phyloP scores from a whole-genome alignment of 2,888 invertebrate species.

The Parnassius glacialis region DNA sequence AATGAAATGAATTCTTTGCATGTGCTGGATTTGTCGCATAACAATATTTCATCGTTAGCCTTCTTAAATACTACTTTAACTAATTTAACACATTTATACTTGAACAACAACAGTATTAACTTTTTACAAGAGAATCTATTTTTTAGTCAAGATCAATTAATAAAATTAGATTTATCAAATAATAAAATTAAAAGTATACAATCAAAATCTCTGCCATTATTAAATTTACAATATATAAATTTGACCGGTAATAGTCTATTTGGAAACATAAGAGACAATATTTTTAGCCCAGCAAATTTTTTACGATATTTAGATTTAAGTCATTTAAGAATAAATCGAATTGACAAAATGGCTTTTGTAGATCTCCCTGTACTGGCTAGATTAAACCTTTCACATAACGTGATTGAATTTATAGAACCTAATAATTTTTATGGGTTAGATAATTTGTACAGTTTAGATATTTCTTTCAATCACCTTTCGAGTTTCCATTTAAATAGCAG shows the following conservation, averaged over 20 bases:
- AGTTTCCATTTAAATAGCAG: slow-evolving; percentile 43
- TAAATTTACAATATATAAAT: slow-evolving; percentile 57
- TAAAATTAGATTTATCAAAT: slow-evolving; percentile 54
- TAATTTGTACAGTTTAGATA: slow-evolving; percentile 61
- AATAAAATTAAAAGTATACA: slow-evolving; percentile 55
- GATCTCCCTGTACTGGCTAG: slow-evolving; percentile 55
- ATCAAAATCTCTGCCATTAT: slow-evolving; percentile 51
- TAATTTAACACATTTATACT: slow-evolving; percentile 51
- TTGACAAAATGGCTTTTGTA: slow-evolving; percentile 52
- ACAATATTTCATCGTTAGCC: slow-evolving; percentile 44
- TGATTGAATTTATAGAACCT: slow-evolving; percentile 46
- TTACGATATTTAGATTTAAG: slow-evolving; percentile 59
- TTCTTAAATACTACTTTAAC: slow-evolving; percentile 47
- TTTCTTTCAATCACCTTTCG: slow-evolving; percentile 55
- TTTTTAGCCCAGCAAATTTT: slow-evolving; percentile 57
- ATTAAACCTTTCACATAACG: slow-evolving; percentile 61
- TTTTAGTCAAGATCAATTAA: slow-evolving; percentile 45
- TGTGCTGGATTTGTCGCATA: slow-evolving; percentile 57
- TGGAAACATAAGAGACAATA: slow-evolving; percentile 45
- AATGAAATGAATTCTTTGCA: slow-evolving; percentile 36
- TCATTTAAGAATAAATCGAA: slow-evolving; percentile 48
- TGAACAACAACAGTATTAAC: slow-evolving; percentile 52
- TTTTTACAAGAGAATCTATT: slow-evolving; percentile 44
- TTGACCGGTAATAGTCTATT: slow-evolving; percentile 49
- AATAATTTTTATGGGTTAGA: slow-evolving; percentile 54